phyloP scores from a whole-genome alignment of 2,888 invertebrate genomes.

The Arctia plantaginis region DNA sequence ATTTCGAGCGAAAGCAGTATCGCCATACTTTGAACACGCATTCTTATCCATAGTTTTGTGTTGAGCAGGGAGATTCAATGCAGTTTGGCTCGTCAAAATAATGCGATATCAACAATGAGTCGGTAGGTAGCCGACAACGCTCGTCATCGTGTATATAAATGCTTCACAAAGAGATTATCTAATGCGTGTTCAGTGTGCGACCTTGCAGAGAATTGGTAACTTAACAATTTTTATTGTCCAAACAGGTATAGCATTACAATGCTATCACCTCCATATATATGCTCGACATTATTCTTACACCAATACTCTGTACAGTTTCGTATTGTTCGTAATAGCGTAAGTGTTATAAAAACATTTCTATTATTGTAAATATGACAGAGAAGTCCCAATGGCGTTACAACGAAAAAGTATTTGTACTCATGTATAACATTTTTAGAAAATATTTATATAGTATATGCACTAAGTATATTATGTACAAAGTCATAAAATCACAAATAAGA shows the following conservation, averaged over 20 bases:
- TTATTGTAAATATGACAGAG: conserved; percentile 37
- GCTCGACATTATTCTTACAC: conserved; percentile 41
- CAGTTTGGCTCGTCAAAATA: background rate
- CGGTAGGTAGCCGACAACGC: background rate
- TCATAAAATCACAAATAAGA: conserved; percentile 52
- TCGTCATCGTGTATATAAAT: background rate
- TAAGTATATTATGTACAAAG: conserved; percentile 53
- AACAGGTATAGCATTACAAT: conserved; percentile 54
- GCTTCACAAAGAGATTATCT: conserved; percentile 32
- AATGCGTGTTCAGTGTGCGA: conserved; percentile 61
- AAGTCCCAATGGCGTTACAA: conserved; percentile 43
- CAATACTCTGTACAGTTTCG: conserved; percentile 26
- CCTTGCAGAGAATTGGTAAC: conserved; percentile 73
- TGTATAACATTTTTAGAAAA: conserved; percentile 49
- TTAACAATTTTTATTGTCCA: conserved; percentile 75
- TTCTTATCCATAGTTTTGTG: background rate
- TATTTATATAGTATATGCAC: conserved; percentile 48
- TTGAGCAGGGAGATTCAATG: background rate
- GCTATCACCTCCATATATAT: conserved; percentile 45
- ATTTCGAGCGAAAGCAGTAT: conserved; percentile 61
- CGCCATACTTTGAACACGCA: conserved; percentile 61
- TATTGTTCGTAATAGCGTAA: conserved; percentile 35
- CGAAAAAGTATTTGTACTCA: conserved; percentile 50
- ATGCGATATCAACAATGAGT: background rate
- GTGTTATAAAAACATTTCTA: conserved; percentile 18